A percentile compares a stretch with the other conserved stretches of the same genome.
These are phyloP conservation scores for Aelia acuminata DNA, from an alignment of 2,888 invertebrate species.

Conservation along the genomic window DNA sequence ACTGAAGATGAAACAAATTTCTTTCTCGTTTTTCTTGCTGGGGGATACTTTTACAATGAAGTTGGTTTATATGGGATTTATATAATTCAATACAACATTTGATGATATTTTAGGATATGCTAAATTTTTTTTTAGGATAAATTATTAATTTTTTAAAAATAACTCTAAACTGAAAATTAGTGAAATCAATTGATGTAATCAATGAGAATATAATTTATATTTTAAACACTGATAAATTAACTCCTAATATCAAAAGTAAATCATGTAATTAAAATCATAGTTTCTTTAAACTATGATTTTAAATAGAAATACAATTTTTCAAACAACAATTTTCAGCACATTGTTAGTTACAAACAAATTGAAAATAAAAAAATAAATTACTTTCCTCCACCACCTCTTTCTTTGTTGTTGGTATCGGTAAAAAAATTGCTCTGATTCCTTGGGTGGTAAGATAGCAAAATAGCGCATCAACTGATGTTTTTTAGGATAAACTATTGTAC, in stretches of 20 bases:
- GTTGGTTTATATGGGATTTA: no score
- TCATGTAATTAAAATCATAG: neutral
- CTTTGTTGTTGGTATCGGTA: constrained; percentile 83
- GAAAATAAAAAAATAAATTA: constrained; percentile 67
- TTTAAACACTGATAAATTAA: neutral
- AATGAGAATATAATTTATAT: no score
- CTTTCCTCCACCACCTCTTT: constrained; percentile 89
- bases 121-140: no score
- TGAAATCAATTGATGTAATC: neutral
- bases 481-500: constrained; percentile 62
- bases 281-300: neutral
- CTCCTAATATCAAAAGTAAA: neutral
- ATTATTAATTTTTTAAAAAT: no score
- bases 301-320: no score
- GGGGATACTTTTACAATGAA: no score
- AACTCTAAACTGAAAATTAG: neutral
- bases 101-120: no score
- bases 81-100: no score
- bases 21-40: no score
- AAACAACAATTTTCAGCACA: neutral
- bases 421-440: constrained; percentile 74
- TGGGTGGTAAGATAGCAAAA: constrained; percentile 66
- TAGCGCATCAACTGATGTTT: constrained; percentile 65
- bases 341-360: neutral
- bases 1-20: no score